A percentile compares a stretch with the other conserved stretches of the same genome.
These are phyloP conservation scores for Verasper variegatus DNA, from an alignment of 2,113 vertebrate species.

Conservation along the genomic window DNA sequence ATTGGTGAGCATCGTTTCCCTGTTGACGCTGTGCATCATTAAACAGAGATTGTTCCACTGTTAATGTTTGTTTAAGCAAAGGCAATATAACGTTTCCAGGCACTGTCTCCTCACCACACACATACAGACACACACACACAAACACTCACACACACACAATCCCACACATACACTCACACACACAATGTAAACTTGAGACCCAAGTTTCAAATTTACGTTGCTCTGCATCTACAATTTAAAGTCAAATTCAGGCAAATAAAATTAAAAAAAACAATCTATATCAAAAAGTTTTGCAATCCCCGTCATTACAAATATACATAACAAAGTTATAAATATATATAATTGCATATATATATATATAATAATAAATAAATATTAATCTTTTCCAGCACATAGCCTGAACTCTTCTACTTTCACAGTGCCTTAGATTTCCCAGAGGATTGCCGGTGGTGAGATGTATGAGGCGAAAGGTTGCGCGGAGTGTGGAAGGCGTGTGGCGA, in stretches of 20 bases:
- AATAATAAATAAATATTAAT: neutral
- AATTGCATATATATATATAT: neutral
- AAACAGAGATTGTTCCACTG: conserved; percentile 74
- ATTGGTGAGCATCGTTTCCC: conserved; percentile 68
- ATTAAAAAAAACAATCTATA: neutral
- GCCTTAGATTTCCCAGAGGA: conserved; percentile 66
- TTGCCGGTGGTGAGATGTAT: conserved; percentile 42
- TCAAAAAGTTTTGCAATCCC: neutral
- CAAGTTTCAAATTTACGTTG: conserved; percentile 1
- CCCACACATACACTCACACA: conserved; percentile 11
- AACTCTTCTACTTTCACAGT: conserved; percentile 29
- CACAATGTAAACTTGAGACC: conserved; percentile 57
- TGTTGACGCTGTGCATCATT: conserved; percentile 78
- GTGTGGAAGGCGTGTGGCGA: conserved; percentile 69
- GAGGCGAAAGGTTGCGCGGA: conserved; percentile 69
- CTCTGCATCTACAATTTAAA: conserved; percentile 51
- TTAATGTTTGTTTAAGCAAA: conserved; percentile 76
- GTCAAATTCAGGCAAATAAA: conserved; percentile 16
- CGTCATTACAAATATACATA: neutral
- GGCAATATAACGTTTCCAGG: conserved; percentile 68
- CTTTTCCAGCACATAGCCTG: conserved; percentile 20
- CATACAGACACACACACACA: conserved; percentile 9
- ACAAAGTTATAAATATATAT: neutral
- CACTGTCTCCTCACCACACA: conserved; percentile 57
- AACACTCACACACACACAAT: conserved; percentile 17